Conservation (phyloP, 2,888 invertebrate genomes). For the Linnaemya tessellans region DNA sequence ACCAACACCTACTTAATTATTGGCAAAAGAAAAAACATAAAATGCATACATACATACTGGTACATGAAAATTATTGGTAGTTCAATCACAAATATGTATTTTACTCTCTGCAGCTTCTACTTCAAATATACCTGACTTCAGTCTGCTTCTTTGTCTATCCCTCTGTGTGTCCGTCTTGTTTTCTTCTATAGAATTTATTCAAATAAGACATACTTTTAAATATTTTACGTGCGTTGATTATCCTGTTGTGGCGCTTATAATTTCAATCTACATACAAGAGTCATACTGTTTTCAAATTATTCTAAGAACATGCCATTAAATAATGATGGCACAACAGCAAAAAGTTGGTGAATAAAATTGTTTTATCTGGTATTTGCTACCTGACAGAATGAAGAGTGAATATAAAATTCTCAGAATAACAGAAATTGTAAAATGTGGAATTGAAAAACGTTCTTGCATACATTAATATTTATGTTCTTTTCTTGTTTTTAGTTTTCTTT, state of each 20-base stretch:
- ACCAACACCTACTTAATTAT: neutral
- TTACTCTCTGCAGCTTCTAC: constrained; percentile 1
- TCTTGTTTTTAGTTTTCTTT: neutral
- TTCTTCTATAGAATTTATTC: neutral
- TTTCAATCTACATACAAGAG: neutral
- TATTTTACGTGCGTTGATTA: constrained; percentile 61
- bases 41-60: too few species aligned
- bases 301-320: constrained; percentile 37
- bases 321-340: constrained; percentile 33
- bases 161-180: neutral
- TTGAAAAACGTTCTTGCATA: neutral
- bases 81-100: constrained; percentile 4
- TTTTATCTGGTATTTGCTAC: constrained; percentile 16
- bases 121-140: constrained; percentile 10
- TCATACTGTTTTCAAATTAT: neutral
- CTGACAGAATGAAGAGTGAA: neutral
- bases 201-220: constrained; percentile 29
- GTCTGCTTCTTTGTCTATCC: neutral
- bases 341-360: constrained; percentile 34
- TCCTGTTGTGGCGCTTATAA: constrained; percentile 24
- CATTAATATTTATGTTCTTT: neutral
- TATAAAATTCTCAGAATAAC: neutral
- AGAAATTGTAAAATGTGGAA: neutral
- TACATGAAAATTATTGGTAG: constrained; percentile 4
- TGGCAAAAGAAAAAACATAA: neutral